Evolutionary conservation across 1,140 invertebrate species (phyloP), one percentile per base, ranked within the genome.

Genomic region (Drosophila setifemur): DNA sequence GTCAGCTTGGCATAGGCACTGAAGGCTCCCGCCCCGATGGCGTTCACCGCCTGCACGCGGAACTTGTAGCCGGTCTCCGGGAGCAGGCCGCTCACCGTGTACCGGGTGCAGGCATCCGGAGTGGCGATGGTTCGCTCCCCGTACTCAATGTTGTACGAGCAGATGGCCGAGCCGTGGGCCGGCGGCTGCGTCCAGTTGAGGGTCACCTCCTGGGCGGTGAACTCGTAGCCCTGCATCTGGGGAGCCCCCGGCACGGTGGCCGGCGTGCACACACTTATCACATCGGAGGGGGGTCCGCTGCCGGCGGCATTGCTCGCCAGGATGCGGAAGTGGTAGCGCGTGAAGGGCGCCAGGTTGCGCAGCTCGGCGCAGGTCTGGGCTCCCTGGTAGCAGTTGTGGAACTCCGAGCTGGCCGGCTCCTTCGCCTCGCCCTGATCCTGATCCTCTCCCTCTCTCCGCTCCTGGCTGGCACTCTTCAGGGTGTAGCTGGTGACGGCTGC

Each of bases 301-400:
- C 96, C 96, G 33, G 96, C 95, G 31, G 92, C 92, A 90, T 97
- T 98, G 16, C 91, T 92, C 9, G 96, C 96, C 91, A 94, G 92
- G 4, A 97, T 93, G 77, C 95, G 92, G 89, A 97, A 96, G 73
- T 93, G 94, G 90, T 97, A 97, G 8, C 93, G 91, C 12, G 95
- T 94, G 50, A 95, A 96, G 44, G 96, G 96, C 2, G 91, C 91
- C 48, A 97, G 91, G 61, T 94, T 93, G 77, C 93, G 94, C n/a
- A 96, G 92, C 76, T 96, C 94, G 82, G 92, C 94, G 55, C 76
- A 92, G 3, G 92, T 91, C 40, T 91, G 91, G 4, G 88, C 49
- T 2, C 94, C 94, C 53, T 93, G 91, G 68, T 93, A 95, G 37
- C 94, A 91, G 44, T 91, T 90, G 25, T 91, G 83, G 60, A 92